Evolutionary conservation across 2,888 invertebrate genomes (phyloP), one percentile per base, ranked within the genome.

Genomic region (Parelbella ahira): DNA sequence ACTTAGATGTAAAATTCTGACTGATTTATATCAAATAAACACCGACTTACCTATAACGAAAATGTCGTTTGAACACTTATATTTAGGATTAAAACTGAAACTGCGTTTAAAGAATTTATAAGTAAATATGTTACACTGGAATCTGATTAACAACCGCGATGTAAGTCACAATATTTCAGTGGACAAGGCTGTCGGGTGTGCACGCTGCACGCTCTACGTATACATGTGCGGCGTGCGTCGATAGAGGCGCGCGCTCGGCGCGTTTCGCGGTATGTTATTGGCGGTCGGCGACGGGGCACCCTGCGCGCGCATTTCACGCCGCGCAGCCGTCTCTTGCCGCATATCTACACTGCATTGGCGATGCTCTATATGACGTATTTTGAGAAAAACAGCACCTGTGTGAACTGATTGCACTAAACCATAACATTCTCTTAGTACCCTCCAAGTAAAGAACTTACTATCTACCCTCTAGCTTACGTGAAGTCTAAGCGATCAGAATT

Each of bases 191-290:
- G 46, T 51, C 64, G 63, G 61, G 64, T 63, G 70, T 60, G 56
- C 7, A 18, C 30, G 29, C 8, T 56, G 60, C 54, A 53, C 45
- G 48, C 49, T 64, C 58, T 50, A 23, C 20, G 21, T 32, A 57
- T 56, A 58, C 58, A 56, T 51, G 59, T 61, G 25, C 25, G 36
- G 25, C 6, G 23, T 38, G 68, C 71, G 75, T 80, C 82, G 71
- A 80, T 51, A 50, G 58, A 55, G 69, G 70, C 74, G 75, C 77
- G 77, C 70, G 71, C 62, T 72, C 63, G 62, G 53, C 56, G 51
- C 48, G 50, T 50, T 60, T 64, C 53, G 63, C 64, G 57, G 63
- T 58, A 68, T 60, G 63, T 50, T 72, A 81, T 78, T 77, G 75
- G 80, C 69, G 39, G 41, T 43, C n/a, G n/a, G n/a, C n/a, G 15